A percentile compares a stretch with the other conserved stretches of the same genome.
These are phyloP conservation scores for Prochilodus magdalenae DNA, from an alignment of 2,113 vertebrate genomes.

Conservation along the genomic window DNA sequence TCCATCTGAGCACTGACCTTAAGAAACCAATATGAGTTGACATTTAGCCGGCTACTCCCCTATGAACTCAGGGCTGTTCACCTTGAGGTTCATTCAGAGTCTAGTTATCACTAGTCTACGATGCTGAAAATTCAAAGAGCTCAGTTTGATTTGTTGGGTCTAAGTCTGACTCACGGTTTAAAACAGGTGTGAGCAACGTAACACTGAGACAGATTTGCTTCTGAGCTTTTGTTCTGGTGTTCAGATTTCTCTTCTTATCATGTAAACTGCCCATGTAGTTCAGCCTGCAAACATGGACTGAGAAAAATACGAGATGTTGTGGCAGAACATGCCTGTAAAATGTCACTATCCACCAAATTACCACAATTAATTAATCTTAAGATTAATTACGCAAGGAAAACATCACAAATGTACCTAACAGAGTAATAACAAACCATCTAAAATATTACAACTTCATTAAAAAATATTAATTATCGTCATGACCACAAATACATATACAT, in stretches of 20 bases:
- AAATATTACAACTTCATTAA: no score
- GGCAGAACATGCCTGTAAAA: no score
- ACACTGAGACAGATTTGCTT: background rate
- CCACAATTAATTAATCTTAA: no score
- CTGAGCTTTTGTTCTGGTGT: no score
- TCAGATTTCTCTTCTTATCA: background rate
- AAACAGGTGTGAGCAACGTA: background rate
- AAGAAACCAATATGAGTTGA: slow-evolving; percentile 37
- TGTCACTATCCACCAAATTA: no score
- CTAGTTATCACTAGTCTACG: background rate
- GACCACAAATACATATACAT: no score
- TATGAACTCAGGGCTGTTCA: slow-evolving; percentile 28
- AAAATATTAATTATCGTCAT: no score
- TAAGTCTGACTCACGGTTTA: background rate
- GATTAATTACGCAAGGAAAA: no score
- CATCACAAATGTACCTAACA: no score
- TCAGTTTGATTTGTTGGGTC: background rate
- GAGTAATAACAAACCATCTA: no score
- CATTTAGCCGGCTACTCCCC: slow-evolving; percentile 34
- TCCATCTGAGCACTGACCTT: slow-evolving; percentile 3
- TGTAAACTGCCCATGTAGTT: background rate
- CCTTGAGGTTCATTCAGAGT: slow-evolving; percentile 1
- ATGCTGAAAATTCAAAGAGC: background rate
- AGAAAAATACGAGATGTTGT: no score
- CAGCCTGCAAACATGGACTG: background rate